phyloP scores from a whole-genome alignment of 1,140 invertebrate genomes.

The Oryctes rhinoceros region DNA sequence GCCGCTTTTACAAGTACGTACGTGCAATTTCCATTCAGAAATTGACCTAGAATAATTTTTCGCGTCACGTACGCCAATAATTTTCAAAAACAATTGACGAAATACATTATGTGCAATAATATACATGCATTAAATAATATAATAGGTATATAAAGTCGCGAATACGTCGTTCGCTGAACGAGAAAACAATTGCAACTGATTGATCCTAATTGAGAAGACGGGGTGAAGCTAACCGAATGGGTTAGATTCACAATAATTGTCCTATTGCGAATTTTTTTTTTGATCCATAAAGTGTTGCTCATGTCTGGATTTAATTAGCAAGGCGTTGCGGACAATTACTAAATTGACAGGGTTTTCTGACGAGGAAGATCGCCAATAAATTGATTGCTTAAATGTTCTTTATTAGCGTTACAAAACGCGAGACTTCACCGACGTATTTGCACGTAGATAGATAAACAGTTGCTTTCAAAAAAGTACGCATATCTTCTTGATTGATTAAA shows the following conservation, averaged over 20 bases:
- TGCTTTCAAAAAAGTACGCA: too few relatives aligned
- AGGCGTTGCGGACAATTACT: not conserved
- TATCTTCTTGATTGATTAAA: too few relatives aligned
- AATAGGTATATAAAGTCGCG: not conserved
- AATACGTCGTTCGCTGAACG: not conserved
- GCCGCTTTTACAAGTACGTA: not conserved
- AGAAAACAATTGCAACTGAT: slow-evolving; percentile 5
- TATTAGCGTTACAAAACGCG: not conserved
- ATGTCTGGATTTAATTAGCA: slow-evolving; percentile 5
- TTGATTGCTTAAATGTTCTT: not conserved
- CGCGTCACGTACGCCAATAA: not conserved
- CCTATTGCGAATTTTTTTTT: slow-evolving; percentile 3
- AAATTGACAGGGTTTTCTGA: not conserved
- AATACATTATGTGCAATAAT: not conserved
- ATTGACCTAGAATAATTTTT: not conserved
- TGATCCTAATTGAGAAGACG: slow-evolving; percentile 1
- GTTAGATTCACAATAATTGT: not conserved
- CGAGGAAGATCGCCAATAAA: not conserved
- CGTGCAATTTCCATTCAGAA: not conserved
- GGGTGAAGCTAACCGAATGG: not conserved
- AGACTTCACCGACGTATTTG: not conserved
- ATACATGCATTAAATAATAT: slow-evolving; percentile 1
- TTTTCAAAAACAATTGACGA: not conserved
- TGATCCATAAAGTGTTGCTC: not conserved
- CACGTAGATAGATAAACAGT: too few relatives aligned